These are phyloP conservation scores for Pomacea maculata DNA, from an alignment of 1,140 invertebrate genomes.

Conservation along the genomic window DNA sequence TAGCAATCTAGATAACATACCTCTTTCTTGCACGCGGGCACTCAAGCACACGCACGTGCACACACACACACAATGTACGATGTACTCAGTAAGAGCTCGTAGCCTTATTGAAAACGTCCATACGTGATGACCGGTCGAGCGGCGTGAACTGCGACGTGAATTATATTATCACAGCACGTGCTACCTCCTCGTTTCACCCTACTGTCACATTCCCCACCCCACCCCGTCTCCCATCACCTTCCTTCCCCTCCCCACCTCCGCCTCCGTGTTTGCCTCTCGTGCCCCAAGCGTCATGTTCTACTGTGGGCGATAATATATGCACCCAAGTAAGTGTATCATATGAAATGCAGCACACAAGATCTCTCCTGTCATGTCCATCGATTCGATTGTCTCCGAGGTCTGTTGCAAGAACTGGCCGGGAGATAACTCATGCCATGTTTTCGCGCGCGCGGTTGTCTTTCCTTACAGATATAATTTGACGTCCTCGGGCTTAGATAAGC, in stretches of 20 bases:
- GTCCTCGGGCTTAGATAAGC: background rate
- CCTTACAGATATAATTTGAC: background rate
- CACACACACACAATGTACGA: background rate
- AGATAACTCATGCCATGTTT: background rate
- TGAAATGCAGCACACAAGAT: too few species aligned
- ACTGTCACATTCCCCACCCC: background rate
- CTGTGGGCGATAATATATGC: background rate
- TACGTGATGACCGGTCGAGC: too few species aligned
- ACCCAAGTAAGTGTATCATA: background rate
- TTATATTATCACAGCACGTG: background rate
- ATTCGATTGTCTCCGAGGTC: too few species aligned
- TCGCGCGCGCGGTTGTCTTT: background rate
- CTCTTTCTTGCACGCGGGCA: background rate
- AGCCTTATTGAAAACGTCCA: too few species aligned
- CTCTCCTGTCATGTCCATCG: too few species aligned
- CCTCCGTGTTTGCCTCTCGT: background rate
- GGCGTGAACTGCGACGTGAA: too few species aligned
- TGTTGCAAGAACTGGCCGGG: background rate
- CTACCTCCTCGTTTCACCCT: background rate
- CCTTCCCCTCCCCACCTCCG: background rate
- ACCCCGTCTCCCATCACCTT: background rate
- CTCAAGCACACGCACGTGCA: background rate
- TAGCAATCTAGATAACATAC: too few species aligned
- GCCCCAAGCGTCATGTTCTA: background rate
- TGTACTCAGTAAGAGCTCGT: too few species aligned